Conservation (phyloP, 2,888 invertebrate genomes). For the Harmothoe impar region DNA sequence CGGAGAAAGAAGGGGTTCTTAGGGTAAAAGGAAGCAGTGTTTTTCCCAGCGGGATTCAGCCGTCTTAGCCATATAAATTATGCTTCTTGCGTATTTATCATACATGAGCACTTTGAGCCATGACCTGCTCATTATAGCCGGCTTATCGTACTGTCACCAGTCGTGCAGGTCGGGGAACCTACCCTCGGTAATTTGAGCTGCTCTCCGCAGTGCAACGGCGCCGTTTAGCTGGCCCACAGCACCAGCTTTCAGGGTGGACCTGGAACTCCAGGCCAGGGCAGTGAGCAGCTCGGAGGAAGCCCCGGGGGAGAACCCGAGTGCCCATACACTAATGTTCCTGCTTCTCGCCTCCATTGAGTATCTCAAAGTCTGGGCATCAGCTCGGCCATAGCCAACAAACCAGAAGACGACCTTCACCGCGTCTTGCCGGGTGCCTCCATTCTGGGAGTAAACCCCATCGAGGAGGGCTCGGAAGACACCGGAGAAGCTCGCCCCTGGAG, state of each 20-base stretch:
- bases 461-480: neutral
- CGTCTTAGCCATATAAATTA: neutral
- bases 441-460: neutral
- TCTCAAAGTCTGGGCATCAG: neutral
- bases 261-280: neutral
- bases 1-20: too few relatives aligned
- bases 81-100: constrained; percentile 8
- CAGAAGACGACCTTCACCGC: constrained; percentile 33
- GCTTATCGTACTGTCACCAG: neutral
- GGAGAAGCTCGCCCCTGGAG: neutral
- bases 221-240: neutral
- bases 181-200: neutral
- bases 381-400: constrained; percentile 40
- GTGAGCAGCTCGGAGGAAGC: neutral
- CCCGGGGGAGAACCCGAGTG: neutral
- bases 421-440: neutral
- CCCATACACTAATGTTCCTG: neutral
- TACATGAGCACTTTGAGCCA: neutral
- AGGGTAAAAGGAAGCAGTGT: too few relatives aligned
- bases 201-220: neutral
- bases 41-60: too few relatives aligned
- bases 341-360: neutral
- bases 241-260: neutral
- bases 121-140: neutral
- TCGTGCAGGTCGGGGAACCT: neutral